These are phyloP conservation scores for Microtus obscurus DNA, from an alignment of 2,797 vertebrate genomes.

Conservation along the genomic window DNA sequence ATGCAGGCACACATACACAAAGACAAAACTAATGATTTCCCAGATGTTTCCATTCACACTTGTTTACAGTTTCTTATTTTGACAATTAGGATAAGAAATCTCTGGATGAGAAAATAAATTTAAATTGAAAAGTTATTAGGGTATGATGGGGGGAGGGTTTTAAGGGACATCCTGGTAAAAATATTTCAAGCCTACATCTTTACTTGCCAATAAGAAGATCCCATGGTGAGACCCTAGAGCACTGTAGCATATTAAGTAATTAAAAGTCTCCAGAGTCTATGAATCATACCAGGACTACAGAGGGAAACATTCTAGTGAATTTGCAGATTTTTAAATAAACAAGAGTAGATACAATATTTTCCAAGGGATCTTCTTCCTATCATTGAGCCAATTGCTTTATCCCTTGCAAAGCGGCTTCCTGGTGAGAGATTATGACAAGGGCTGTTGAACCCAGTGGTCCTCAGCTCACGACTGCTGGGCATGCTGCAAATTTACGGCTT, in stretches of 20 bases:
- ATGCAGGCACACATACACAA: background rate
- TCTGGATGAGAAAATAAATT: background rate
- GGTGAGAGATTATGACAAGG: slow-evolving; percentile 63
- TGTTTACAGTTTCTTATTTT: background rate
- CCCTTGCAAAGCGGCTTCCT: slow-evolving; percentile 64
- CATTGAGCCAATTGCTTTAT: slow-evolving; percentile 31
- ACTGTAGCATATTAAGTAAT: background rate
- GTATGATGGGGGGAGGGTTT: background rate
- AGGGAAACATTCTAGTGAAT: background rate
- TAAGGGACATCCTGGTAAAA: background rate
- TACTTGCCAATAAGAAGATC: background rate
- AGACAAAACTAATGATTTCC: background rate
- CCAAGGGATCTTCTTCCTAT: background rate
- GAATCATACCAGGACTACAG: background rate
- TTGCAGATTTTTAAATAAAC: background rate
- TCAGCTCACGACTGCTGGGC: background rate
- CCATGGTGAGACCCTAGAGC: background rate
- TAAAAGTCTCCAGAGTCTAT: background rate
- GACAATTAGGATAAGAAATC: background rate
- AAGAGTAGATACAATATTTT: background rate
- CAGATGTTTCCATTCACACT: background rate
- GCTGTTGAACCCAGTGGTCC: background rate
- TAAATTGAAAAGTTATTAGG: background rate
- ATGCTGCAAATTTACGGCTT: slow-evolving; percentile 36
- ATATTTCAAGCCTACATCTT: slow-evolving; percentile 22